Evolutionary conservation across 2,113 vertebrate species (phyloP).

Genomic region (Sminthopsis crassicaudata): DNA sequence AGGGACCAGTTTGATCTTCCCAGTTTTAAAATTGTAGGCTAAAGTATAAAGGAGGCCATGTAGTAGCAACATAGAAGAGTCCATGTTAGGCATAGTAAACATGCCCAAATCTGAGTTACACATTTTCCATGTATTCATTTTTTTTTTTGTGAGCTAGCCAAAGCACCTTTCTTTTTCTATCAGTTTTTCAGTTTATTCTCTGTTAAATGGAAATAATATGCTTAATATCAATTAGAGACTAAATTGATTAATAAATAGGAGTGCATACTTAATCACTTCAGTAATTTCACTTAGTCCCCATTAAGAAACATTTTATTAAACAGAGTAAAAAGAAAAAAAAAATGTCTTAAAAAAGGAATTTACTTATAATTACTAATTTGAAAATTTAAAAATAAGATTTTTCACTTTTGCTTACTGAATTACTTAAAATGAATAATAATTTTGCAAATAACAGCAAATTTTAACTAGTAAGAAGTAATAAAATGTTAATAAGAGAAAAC

Average conservation of each 20-base stretch:
- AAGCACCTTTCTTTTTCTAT: not conserved
- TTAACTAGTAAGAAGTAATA: slow-evolving; percentile 29
- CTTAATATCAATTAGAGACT: not conserved
- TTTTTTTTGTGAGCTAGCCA: not conserved
- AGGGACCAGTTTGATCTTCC: not conserved
- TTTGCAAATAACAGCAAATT: slow-evolving; percentile 4
- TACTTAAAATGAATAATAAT: slow-evolving; percentile 11
- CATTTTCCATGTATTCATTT: not conserved
- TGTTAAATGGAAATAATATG: slow-evolving; percentile 17
- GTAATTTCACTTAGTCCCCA: not conserved
- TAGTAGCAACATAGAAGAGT: not conserved
- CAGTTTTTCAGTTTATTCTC: not conserved
- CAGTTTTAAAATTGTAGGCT: not conserved
- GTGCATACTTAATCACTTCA: not conserved
- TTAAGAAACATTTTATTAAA: not conserved
- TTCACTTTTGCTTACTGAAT: slow-evolving; percentile 14
- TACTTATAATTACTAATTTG: not conserved
- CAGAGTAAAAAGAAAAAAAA: slow-evolving; percentile 37
- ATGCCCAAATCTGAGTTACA: not conserved
- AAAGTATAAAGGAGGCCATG: not conserved
- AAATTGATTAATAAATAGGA: not conserved
- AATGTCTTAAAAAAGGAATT: not conserved
- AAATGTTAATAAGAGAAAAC: slow-evolving; percentile 15
- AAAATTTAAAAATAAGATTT: slow-evolving; percentile 31
- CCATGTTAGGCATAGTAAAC: not conserved